Conservation (phyloP, 2,888 invertebrate species). For the Nomada ruficornis region DNA sequence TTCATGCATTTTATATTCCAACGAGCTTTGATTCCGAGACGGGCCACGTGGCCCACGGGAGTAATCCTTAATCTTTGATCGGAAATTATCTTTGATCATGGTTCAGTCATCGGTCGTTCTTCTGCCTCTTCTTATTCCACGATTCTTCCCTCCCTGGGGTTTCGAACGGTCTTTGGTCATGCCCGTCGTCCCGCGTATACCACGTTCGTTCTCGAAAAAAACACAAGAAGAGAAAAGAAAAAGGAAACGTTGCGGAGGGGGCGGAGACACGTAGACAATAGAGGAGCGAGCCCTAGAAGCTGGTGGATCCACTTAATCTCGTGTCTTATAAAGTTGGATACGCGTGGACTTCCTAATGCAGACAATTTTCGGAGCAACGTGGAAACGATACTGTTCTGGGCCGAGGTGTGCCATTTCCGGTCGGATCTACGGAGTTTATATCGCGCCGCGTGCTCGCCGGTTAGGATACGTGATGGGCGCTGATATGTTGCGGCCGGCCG, state of each 20-base stretch:
- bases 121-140: slow-evolving; percentile 52
- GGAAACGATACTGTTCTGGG: slow-evolving; percentile 14
- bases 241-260: background rate
- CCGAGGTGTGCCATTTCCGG: slow-evolving; percentile 8
- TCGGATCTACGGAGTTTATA: slow-evolving; percentile 28
- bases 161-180: background rate
- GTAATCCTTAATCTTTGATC: slow-evolving; percentile 82
- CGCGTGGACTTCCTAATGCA: slow-evolving; percentile 37
- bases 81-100: slow-evolving; percentile 82
- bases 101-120: slow-evolving; percentile 70
- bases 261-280: slow-evolving; percentile 38
- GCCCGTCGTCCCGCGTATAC: slow-evolving; percentile 4
- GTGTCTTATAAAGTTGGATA: slow-evolving; percentile 48
- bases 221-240: background rate
- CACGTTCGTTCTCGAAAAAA: background rate
- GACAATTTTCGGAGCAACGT: slow-evolving; percentile 25
- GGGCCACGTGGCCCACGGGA: slow-evolving; percentile 73
- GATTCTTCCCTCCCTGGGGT: slow-evolving; percentile 48
- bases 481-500: slow-evolving; percentile 27
- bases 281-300: background rate
- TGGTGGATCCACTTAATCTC: slow-evolving; percentile 45
- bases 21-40: slow-evolving; percentile 82
- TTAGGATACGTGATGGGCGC: slow-evolving; percentile 43
- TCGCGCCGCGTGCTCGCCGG: slow-evolving; percentile 13
- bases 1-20: slow-evolving; percentile 84